phyloP scores from a whole-genome alignment of 2,888 invertebrate genomes.

The Athalia circularis region DNA sequence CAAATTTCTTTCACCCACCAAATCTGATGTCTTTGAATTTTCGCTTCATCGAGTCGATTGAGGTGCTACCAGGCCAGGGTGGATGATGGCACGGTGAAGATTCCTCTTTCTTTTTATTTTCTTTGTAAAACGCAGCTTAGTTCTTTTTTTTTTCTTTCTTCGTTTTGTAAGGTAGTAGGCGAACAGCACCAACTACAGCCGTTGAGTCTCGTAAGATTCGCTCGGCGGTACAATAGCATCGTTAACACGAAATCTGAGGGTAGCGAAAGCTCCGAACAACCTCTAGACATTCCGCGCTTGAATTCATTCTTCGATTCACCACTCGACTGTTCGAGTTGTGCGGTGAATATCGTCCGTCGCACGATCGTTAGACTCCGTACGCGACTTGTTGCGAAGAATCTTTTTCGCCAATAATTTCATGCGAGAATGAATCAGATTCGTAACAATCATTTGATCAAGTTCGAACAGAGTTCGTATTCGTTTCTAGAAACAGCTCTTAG shows the following conservation, averaged over 20 bases:
- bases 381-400: neutral
- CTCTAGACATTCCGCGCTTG: neutral
- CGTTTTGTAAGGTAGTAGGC: neutral
- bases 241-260: conserved; percentile 37
- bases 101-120: no score
- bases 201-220: conserved; percentile 29
- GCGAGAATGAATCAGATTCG: neutral
- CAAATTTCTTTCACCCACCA: no score
- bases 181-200: neutral
- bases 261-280: conserved; percentile 12
- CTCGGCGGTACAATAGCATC: conserved; percentile 41
- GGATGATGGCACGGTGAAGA: no score
- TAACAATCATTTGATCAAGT: neutral
- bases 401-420: neutral
- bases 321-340: neutral
- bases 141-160: neutral
- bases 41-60: no score
- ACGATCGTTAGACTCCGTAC: no score
- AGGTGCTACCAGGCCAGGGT: no score
- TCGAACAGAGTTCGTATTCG: conserved; percentile 22
- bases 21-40: no score
- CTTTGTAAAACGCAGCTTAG: neutral
- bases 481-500: conserved; percentile 33
- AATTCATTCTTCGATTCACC: neutral
- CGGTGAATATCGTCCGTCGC: no score